Percentiles rank a stretch among this genome's conserved stretches.
Evolutionary conservation across 2,113 vertebrate species (phyloP).

Genomic region (Nothocercus nigrocapillus): DNA sequence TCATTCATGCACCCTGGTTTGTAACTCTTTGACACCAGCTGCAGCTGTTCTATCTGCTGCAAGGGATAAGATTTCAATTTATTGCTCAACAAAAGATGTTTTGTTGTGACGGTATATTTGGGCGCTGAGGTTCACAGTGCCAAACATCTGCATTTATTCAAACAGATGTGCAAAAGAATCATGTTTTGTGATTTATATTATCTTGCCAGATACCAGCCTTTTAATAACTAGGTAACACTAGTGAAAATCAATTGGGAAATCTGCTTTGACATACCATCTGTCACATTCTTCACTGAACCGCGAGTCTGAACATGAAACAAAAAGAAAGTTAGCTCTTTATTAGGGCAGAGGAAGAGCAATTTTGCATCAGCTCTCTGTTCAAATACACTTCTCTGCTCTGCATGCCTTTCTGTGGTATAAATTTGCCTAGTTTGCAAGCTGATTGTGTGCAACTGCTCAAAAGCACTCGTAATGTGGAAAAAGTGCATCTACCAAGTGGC

Average conservation of each 20-base stretch:
- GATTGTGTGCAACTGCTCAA: neutral
- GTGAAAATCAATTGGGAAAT: neutral
- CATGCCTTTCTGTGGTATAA: neutral
- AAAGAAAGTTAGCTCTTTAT: neutral
- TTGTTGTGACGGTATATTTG: constrained; percentile 22
- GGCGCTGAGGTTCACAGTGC: constrained; percentile 28
- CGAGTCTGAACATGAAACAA: neutral
- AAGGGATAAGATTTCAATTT: neutral
- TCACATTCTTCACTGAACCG: neutral
- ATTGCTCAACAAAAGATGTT: constrained; percentile 53
- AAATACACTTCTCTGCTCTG: neutral
- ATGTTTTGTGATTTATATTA: neutral
- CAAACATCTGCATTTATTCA: constrained; percentile 74
- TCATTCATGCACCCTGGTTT: accelerated
- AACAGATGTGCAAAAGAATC: constrained; percentile 13
- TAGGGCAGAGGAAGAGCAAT: neutral
- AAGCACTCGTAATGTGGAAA: neutral
- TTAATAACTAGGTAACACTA: neutral
- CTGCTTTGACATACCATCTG: accelerated
- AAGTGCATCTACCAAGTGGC: neutral
- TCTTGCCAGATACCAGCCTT: neutral
- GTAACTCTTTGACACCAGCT: neutral
- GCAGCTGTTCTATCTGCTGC: constrained; percentile 33
- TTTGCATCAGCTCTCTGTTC: neutral
- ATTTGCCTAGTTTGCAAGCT: neutral